phyloP scores from a whole-genome alignment of 2,113 vertebrate genomes.

The Triplophysa rosa region DNA sequence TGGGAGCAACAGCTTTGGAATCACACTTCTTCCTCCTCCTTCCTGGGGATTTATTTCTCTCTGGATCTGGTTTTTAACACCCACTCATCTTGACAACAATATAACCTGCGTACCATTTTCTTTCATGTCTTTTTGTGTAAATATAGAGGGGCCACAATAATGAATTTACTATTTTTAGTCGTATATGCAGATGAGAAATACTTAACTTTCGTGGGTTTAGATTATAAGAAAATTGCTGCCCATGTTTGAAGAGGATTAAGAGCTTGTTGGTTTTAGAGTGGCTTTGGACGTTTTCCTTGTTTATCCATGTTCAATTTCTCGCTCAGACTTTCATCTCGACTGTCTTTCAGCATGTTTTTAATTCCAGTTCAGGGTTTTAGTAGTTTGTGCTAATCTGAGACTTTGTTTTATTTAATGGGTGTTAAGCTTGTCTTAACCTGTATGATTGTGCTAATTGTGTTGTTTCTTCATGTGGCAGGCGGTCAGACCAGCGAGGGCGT shows the following conservation, averaged over 20 bases:
- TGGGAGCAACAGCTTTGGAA: constrained; percentile 3
- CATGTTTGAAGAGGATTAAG: constrained; percentile 6
- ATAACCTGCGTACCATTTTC: background rate
- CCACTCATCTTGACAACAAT: background rate
- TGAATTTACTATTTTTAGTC: background rate
- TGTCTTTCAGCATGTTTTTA: background rate
- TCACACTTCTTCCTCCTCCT: constrained; percentile 7
- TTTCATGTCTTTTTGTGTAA: background rate
- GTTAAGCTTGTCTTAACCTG: background rate
- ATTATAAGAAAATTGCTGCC: background rate
- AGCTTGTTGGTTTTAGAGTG: constrained; percentile 1
- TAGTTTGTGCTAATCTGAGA: background rate
- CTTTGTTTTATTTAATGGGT: background rate
- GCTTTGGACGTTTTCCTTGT: background rate
- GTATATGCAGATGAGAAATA: background rate
- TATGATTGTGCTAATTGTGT: constrained; percentile 18
- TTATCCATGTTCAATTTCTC: background rate
- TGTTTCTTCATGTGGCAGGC: constrained; percentile 64
- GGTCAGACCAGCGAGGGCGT: constrained; percentile 98
- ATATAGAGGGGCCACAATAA: background rate
- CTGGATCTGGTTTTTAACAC: constrained; percentile 6
- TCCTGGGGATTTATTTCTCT: background rate
- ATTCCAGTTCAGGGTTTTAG: background rate
- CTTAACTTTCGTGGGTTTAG: background rate
- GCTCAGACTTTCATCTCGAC: background rate